Conservation (phyloP, 2,888 invertebrate species). For the Rhaphigaster nebulosa region DNA sequence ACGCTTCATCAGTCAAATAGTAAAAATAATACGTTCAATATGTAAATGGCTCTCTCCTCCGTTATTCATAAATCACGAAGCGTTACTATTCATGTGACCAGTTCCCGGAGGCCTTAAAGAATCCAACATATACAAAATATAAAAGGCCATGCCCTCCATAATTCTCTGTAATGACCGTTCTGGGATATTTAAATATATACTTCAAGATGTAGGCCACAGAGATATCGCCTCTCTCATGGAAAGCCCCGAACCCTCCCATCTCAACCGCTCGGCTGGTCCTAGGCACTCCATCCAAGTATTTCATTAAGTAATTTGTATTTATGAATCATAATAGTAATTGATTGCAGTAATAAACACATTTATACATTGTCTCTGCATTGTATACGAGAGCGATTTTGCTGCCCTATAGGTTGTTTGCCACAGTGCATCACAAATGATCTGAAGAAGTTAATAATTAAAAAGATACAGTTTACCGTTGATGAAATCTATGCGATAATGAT, state of each 20-base stretch:
- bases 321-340: background rate
- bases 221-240: background rate
- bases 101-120: background rate
- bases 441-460: no score
- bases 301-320: background rate
- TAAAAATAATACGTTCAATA: background rate
- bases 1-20: background rate
- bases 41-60: background rate
- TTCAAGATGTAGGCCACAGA: background rate
- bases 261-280: background rate
- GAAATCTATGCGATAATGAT: no score
- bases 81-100: slow-evolving; percentile 4
- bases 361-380: no score
- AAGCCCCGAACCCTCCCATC: background rate
- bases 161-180: slow-evolving; percentile 21
- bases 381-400: no score
- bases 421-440: no score
- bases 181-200: slow-evolving; percentile 35
- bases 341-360: no score
- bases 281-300: background rate
- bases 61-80: slow-evolving; percentile 8
- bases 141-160: slow-evolving; percentile 27
- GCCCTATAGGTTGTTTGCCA: no score
- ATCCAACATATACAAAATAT: slow-evolving; percentile 10
- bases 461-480: no score